Evolutionary conservation across 2,113 vertebrate species (phyloP), one percentile per base, ranked within the genome.

Genomic region (Ciconia stormi): DNA sequence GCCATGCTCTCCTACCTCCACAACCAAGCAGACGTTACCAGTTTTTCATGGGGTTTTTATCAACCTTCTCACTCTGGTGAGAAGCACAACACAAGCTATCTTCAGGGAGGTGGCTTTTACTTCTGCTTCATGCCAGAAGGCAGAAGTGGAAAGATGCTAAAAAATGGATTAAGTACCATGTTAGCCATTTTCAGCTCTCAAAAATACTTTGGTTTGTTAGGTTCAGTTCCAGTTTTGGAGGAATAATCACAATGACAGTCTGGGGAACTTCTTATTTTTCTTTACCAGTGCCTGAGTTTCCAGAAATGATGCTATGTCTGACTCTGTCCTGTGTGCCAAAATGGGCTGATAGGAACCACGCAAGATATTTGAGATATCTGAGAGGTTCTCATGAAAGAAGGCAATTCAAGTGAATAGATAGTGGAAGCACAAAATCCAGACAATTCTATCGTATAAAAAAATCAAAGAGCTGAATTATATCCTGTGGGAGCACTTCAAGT

Each of bases 121-220:
- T 97, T 97, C 95, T 95, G 77, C 89, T 96, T 95, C 83, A 11
- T 46, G 34, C 49, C 83, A 62, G 2, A 95, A 96, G 95, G 93
- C 96, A 95, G 97, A 97, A 97, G 93, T 91, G 58, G 89, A 82
- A 95, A 93, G 87, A 36, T 58, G 65, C 7, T 92, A 56, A 94
- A 82, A 95, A 89, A 72, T 30, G 5, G 38, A 46, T 93, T 42
- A 70, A 78, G n/a, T 58, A 62, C 18, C 44, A 13, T 5, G 42
- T 63, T 82, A 34, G 81, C 27, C 62, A 34, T 82, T 92, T 93
- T 69, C 77, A 91, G 56, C 84, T 89, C 58, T 69, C 88, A 94
- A 81, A 90, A 96, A 22, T 25, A 34, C 65, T 85, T 74, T 74
- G 49, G 17, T 52, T 73, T 52, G 11, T 79, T 38, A 78, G 65